Conservation (phyloP, 1,140 invertebrate genomes). For the Drosophila dunni region DNA sequence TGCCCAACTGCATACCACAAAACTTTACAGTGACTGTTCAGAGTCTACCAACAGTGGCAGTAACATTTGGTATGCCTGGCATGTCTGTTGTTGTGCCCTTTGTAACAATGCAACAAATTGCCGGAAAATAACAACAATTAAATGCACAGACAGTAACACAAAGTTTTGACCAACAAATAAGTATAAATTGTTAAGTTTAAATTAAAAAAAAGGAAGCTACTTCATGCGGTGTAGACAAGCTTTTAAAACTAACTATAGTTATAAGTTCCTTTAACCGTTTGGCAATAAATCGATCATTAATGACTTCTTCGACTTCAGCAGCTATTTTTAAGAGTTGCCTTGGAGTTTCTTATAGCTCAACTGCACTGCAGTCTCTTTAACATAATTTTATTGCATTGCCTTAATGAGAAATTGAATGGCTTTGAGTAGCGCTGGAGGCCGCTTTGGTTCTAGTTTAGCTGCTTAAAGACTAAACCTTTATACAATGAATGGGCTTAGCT, state of each 20-base stretch:
- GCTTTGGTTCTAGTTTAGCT: not conserved
- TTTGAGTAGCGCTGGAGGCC: not conserved
- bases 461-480: conserved; percentile 4
- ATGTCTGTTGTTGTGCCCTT: not conserved
- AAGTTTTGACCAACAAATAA: not conserved
- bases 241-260: no score
- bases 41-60: not conserved
- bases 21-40: not conserved
- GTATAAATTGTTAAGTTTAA: not conserved
- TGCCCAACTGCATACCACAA: conserved; percentile 7
- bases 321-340: not conserved
- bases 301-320: not conserved
- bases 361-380: conserved; percentile 7
- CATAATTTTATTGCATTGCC: not conserved
- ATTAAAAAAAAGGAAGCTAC: no score
- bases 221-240: no score
- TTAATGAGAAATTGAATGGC: conserved; percentile 11
- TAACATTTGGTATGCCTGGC: conserved; percentile 8
- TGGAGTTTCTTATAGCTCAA: not conserved
- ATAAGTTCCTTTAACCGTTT: not conserved
- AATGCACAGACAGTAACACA: not conserved
- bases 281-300: no score
- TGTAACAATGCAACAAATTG: conserved; percentile 10
- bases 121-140: not conserved
- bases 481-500: not conserved